These are phyloP conservation scores for Ceyx melanurus DNA, from an alignment of 2,113 vertebrate genomes.

Conservation along the genomic window DNA sequence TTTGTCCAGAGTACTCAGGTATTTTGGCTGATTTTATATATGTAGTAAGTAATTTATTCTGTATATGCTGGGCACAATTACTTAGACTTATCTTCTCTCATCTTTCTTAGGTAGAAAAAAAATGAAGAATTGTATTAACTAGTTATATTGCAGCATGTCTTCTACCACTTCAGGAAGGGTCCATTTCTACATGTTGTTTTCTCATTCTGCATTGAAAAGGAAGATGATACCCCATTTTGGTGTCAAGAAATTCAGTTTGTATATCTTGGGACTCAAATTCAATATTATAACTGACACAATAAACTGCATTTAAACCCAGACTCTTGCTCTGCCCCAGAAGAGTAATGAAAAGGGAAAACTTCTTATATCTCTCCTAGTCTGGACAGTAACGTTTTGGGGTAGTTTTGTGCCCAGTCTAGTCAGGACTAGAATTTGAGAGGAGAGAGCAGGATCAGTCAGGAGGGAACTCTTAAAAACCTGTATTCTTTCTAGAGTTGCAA, in stretches of 20 bases:
- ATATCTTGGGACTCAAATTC: neutral
- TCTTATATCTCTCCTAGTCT: neutral
- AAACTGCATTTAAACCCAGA: neutral
- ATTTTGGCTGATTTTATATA: slow-evolving; percentile 23
- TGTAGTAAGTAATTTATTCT: neutral
- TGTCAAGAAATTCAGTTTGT: neutral
- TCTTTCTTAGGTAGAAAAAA: neutral
- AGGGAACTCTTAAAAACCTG: neutral
- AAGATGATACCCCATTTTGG: neutral
- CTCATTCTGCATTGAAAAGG: neutral
- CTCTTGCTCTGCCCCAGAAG: neutral
- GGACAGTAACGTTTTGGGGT: neutral
- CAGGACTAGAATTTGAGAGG: neutral
- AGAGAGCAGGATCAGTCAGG: neutral
- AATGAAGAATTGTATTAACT: neutral
- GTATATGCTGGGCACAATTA: neutral
- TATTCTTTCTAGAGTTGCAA: neutral
- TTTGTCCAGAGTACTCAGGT: slow-evolving; percentile 44
- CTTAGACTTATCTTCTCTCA: neutral
- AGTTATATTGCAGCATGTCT: neutral
- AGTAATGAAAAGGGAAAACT: neutral
- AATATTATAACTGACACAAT: neutral
- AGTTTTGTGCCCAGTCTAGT: neutral
- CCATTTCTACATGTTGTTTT: neutral
- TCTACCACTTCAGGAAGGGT: neutral